These are phyloP conservation scores for Poeciliopsis gracilis DNA, from an alignment of 2,797 vertebrate genomes.

Conservation along the genomic window DNA sequence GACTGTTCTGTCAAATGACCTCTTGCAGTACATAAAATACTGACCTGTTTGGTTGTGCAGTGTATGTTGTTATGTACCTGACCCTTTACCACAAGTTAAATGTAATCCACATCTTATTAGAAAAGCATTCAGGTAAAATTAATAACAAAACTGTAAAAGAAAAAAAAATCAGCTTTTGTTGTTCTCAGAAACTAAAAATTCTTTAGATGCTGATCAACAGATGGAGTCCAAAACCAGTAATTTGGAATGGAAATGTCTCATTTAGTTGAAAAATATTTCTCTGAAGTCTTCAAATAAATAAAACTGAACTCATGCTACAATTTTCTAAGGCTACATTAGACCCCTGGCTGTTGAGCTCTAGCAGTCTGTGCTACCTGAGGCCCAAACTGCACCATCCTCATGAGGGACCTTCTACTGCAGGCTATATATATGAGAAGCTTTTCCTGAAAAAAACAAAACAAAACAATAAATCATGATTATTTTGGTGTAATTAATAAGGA, in stretches of 20 bases:
- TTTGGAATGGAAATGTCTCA: background rate
- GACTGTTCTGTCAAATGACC: background rate
- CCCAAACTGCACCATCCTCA: background rate
- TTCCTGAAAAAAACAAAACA: background rate
- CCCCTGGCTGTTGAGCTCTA: background rate
- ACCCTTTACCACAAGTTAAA: background rate
- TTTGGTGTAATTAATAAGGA: background rate
- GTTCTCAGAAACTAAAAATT: background rate
- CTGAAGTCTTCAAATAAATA: background rate
- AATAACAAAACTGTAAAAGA: background rate
- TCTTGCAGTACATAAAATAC: background rate
- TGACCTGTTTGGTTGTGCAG: background rate
- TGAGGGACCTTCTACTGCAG: background rate
- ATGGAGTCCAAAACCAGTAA: background rate
- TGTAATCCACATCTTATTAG: background rate
- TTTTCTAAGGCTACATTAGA: background rate
- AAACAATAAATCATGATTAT: background rate
- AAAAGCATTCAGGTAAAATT: background rate
- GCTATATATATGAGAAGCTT: background rate
- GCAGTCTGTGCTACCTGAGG: background rate
- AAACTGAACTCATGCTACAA: background rate
- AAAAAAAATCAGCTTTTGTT: background rate
- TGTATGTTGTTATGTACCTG: background rate
- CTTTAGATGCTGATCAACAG: background rate
- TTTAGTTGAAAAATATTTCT: background rate